Percentiles rank a stretch among this genome's conserved stretches.
phyloP scores from a whole-genome alignment of 2,797 vertebrate genomes.

The Rhincodon typus region DNA sequence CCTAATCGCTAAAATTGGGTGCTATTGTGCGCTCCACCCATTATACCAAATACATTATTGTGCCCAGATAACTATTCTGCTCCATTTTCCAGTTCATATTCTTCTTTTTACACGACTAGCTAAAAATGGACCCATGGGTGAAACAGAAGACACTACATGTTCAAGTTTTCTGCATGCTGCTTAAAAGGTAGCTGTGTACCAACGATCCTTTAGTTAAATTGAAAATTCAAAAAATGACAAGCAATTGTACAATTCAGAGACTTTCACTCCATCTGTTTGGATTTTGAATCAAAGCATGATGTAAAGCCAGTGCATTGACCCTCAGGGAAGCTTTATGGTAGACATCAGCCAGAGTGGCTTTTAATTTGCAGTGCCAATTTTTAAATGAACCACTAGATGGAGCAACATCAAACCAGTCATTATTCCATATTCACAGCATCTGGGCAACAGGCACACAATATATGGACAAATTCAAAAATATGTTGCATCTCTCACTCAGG shows the following conservation, averaged over 20 bases:
- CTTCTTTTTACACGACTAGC: not conserved
- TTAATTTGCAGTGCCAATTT: not conserved
- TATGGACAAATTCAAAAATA: not conserved
- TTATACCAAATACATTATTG: not conserved
- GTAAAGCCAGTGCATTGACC: not conserved
- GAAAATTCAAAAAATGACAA: not conserved
- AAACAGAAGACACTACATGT: not conserved
- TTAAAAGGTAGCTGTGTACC: not conserved
- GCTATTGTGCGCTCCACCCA: not conserved
- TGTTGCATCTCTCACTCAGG: not conserved
- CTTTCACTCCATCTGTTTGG: not conserved
- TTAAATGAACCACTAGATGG: constrained; percentile 24
- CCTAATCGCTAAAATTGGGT: not conserved
- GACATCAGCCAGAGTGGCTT: not conserved
- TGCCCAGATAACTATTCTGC: not conserved
- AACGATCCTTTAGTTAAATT: not conserved
- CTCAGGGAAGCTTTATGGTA: not conserved
- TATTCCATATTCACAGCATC: not conserved
- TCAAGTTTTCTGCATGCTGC: not conserved
- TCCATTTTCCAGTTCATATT: not conserved
- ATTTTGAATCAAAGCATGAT: not conserved
- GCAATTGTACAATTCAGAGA: no score
- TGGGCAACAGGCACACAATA: not conserved
- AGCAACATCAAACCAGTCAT: not conserved
- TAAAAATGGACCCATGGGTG: not conserved